These are phyloP conservation scores for Agapostemon virescens DNA, from an alignment of 2,888 invertebrate species.

Conservation along the genomic window DNA sequence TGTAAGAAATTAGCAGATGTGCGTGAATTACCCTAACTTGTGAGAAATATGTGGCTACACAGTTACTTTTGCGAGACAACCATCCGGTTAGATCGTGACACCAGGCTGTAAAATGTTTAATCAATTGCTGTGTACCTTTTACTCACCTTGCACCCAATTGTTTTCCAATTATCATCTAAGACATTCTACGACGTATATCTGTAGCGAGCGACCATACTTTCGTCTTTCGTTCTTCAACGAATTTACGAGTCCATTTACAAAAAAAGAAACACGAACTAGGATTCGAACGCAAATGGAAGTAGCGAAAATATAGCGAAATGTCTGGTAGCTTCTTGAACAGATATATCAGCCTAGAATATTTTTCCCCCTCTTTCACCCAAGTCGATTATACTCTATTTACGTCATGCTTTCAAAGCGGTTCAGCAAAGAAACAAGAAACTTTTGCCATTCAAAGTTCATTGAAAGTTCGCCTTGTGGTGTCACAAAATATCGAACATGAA, in stretches of 20 bases:
- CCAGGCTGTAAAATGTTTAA: constrained; percentile 64
- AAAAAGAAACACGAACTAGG: not conserved
- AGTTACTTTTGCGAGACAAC: constrained; percentile 37
- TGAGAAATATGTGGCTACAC: constrained; percentile 35
- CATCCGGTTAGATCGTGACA: constrained; percentile 45
- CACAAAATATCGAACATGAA: not conserved
- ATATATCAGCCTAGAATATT: constrained; percentile 41
- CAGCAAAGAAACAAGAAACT: constrained; percentile 46
- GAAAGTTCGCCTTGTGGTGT: not conserved
- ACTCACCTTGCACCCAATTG: constrained; percentile 58
- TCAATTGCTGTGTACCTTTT: constrained; percentile 54
- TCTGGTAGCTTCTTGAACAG: constrained; percentile 43
- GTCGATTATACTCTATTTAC: constrained; percentile 37
- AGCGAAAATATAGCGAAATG: not conserved
- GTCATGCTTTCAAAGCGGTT: constrained; percentile 21
- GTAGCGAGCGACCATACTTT: constrained; percentile 46
- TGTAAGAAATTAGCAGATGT: constrained; percentile 40
- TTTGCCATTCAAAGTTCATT: not conserved
- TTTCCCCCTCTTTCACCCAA: constrained; percentile 28
- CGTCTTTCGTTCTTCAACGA: not conserved
- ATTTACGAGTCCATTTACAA: not conserved
- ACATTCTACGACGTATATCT: constrained; percentile 38
- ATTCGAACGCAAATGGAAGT: not conserved
- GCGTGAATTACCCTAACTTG: constrained; percentile 55
- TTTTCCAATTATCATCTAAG: constrained; percentile 34